A percentile compares a stretch with the other conserved stretches of the same genome.
These are phyloP conservation scores for Dendrolimus pini DNA, from an alignment of 2,888 invertebrate genomes.

Conservation along the genomic window DNA sequence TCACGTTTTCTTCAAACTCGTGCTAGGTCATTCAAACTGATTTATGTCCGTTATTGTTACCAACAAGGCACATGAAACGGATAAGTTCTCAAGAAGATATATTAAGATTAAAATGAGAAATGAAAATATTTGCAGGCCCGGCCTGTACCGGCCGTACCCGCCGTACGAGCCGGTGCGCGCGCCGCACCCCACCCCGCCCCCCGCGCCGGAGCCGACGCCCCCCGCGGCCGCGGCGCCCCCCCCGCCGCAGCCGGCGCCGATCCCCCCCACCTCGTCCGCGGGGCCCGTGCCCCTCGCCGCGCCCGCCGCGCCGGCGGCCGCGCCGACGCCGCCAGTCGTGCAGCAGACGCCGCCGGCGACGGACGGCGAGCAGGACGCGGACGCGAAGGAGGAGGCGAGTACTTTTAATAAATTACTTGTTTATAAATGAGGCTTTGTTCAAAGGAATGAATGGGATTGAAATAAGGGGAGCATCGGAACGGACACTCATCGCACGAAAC, in stretches of 20 bases:
- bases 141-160: conserved; percentile 48
- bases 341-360: conserved; percentile 2
- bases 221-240: conserved; percentile 14
- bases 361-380: conserved; percentile 7
- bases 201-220: conserved; percentile 11
- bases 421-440: too few species aligned
- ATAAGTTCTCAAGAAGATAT: too few species aligned
- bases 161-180: conserved; percentile 26
- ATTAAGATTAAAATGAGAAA: too few species aligned
- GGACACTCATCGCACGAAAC: too few species aligned
- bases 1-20: too few species aligned
- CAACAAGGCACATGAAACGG: too few species aligned
- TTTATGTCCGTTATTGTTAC: too few species aligned
- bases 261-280: conserved; percentile 14
- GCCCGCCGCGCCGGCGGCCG: conserved; percentile 5
- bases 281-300: conserved; percentile 6
- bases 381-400: conserved; percentile 1
- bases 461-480: too few species aligned
- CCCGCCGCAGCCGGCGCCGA: conserved; percentile 14
- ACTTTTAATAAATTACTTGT: neutral
- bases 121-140: conserved; percentile 1
- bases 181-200: conserved; percentile 29
- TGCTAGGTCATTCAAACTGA: too few species aligned
- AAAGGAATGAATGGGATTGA: too few species aligned
- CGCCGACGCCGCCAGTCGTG: conserved; percentile 20